Conservation (phyloP, 2,113 vertebrate species). For the Pelecanoides urinatrix region DNA sequence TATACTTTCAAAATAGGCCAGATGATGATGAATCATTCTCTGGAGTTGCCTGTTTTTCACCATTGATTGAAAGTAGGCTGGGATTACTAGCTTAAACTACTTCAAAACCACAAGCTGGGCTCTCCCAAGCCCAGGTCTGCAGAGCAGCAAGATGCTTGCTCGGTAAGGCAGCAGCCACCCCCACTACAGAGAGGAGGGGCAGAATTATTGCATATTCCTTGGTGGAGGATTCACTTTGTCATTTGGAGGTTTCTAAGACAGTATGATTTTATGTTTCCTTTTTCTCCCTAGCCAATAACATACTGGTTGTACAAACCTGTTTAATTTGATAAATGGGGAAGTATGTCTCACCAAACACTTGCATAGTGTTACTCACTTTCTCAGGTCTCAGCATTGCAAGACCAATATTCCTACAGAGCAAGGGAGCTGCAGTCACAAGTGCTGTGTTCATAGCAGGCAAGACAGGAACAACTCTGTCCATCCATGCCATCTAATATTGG, state of each 20-base stretch:
- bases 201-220: not conserved
- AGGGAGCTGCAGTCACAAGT: not conserved
- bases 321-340: not conserved
- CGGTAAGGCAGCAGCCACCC: not conserved
- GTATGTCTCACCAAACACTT: not conserved
- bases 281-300: not conserved
- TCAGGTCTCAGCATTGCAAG: not conserved
- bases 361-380: not conserved
- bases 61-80: not conserved
- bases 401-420: not conserved
- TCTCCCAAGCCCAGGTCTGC: not conserved
- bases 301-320: not conserved
- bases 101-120: not conserved
- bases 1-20: not conserved
- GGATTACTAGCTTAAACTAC: not conserved
- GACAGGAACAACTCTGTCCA: not conserved
- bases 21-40: not conserved
- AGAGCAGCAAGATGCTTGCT: not conserved
- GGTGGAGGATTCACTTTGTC: not conserved
- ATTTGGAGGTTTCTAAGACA: not conserved
- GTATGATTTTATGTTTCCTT: not conserved
- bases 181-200: accelerated
- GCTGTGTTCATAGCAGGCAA: not conserved
- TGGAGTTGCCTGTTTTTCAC: not conserved
- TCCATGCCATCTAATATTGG: not conserved